Base-by-base conservation (phyloP, 2,113 vertebrate species). In the Carlito syrichta region DNA sequence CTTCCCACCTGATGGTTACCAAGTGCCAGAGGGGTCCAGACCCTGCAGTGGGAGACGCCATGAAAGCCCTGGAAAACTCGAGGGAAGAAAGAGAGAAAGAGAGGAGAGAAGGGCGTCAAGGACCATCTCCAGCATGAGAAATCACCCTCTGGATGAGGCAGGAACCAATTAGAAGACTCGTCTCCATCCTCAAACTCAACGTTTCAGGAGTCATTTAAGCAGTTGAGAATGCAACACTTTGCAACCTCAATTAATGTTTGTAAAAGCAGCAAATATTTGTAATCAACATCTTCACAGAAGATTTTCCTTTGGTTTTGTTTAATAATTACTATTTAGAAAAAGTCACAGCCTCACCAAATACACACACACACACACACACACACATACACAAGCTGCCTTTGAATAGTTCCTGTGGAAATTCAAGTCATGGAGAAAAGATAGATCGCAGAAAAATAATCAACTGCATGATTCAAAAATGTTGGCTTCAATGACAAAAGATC, bases 321-420 rank as follows among this genome's bases (percentile, higher is more conserved):
- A 89, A 91, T 93, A 95, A 98, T 92, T 87, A 90, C 74, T 97
- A 77, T 96, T 96, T 96, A 97, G 97, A 96, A 92, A 97, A 97
- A 96, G 96, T 77, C 92, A 88, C 60, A 93, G 82, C 81, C 83
- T 90, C 85, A 95, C 35, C 96, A 98, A 97, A 96, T n/a, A 87
- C 52, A 58, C 60, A 43, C 62, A 27, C 30, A 58, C 19, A 14
- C 20, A n/a, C 45, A 25, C 22, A 25, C 27, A 27, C 43, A 38
- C 40, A 8, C 45, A 35, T 14, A 13, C 50, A 94, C 66, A 94
- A 74, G 74, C 88, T 96, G 35, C 52, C 2, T 52, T 2, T 74
- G 5, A 97, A 83, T 40, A 27, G 73, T 95, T 97, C 74, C 40
- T 84, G 50, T 40, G 94, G 95, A 98, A 98, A 96, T 82, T 95